phyloP scores from a whole-genome alignment of 2,797 vertebrate species.

The Pristis pectinata region DNA sequence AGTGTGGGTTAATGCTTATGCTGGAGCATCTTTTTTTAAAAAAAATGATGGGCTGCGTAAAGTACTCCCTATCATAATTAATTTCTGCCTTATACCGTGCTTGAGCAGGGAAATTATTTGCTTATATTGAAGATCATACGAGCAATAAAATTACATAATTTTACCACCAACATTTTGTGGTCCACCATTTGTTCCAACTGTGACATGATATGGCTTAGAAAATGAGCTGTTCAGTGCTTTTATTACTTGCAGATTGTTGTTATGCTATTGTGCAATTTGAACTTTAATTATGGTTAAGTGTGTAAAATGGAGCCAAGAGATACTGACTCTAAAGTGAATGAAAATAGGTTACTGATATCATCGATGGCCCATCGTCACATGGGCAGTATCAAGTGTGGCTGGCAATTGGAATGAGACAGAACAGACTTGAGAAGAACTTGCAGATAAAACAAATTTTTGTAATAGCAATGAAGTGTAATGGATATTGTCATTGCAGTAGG shows the following conservation, averaged over 20 bases:
- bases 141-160: not conserved
- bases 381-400: too few species aligned
- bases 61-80: not conserved
- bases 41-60: not conserved
- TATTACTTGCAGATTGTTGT: slow-evolving; percentile 10
- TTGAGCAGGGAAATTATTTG: not conserved
- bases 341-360: too few species aligned
- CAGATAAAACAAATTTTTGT: not conserved
- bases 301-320: not conserved
- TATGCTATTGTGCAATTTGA: not conserved
- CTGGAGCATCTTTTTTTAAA: not conserved
- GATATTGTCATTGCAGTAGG: not conserved
- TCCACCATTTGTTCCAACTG: not conserved
- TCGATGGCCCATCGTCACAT: too few species aligned
- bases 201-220: not conserved
- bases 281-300: not conserved
- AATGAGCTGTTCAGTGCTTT: not conserved
- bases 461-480: not conserved
- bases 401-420: too few species aligned
- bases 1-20: not conserved
- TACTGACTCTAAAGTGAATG: not conserved
- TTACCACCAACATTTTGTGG: not conserved
- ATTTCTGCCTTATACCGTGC: not conserved
- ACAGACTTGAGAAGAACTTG: not conserved
- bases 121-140: not conserved